phyloP scores from a whole-genome alignment of 2,888 invertebrate species.

The Spilarctia lutea region DNA sequence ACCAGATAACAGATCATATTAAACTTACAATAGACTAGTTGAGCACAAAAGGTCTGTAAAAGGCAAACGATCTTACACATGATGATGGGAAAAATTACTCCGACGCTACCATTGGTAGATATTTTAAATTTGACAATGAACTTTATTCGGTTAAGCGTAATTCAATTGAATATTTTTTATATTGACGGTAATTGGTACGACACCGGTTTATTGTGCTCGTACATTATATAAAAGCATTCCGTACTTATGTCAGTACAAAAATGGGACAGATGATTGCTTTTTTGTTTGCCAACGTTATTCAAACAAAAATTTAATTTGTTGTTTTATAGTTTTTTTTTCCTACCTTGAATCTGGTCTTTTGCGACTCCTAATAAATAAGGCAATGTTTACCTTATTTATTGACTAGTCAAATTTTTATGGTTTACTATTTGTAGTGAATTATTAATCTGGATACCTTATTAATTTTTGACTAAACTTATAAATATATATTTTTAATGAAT shows the following conservation, averaged over 20 bases:
- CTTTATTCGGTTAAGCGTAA: constrained; percentile 12
- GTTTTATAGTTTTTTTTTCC: not conserved
- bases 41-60: constrained; percentile 45
- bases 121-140: constrained; percentile 21
- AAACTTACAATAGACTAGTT: constrained; percentile 44
- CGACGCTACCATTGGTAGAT: constrained; percentile 24
- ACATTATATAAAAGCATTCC: not conserved
- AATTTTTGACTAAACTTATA: constrained; percentile 15
- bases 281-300: not conserved
- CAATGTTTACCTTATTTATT: not conserved
- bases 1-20: constrained; percentile 58
- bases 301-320: not conserved
- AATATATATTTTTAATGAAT: not conserved
- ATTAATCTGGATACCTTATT: constrained; percentile 41
- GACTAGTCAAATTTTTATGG: constrained; percentile 14
- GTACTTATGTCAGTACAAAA: constrained; percentile 1
- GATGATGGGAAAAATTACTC: constrained; percentile 30
- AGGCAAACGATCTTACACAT: constrained; percentile 35
- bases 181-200: constrained; percentile 3
- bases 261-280: not conserved
- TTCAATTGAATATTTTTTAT: constrained; percentile 10
- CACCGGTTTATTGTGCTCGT: not conserved
- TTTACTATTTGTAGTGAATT: constrained; percentile 27
- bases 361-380: not conserved
- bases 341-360: not conserved